phyloP scores from a whole-genome alignment of 2,113 vertebrate genomes.

The Gymnarchus niloticus region DNA sequence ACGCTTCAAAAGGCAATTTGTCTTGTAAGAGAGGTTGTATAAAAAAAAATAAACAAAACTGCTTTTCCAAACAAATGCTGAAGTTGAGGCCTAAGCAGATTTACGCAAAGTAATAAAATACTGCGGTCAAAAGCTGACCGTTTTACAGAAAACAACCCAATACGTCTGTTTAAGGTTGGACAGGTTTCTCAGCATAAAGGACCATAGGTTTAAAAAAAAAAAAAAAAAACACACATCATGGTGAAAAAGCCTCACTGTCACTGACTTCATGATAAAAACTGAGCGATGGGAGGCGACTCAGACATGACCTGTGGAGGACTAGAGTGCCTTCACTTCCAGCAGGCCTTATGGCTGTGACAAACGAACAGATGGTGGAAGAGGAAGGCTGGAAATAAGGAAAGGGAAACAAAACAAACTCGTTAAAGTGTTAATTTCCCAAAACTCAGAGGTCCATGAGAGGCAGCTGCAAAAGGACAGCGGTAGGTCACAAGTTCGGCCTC shows the following conservation, averaged over 20 bases:
- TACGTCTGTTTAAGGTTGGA: constrained; percentile 4
- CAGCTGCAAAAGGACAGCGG: neutral
- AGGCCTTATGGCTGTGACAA: neutral
- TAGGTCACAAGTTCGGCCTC: neutral
- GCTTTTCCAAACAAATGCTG: neutral
- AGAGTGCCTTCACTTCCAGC: neutral
- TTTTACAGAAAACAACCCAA: neutral
- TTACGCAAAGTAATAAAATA: constrained; percentile 1
- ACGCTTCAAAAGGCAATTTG: constrained; percentile 1
- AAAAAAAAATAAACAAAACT: constrained; percentile 17
- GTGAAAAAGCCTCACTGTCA: neutral
- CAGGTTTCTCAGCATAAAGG: constrained; percentile 15
- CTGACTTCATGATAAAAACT: neutral
- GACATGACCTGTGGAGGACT: neutral
- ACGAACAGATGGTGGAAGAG: neutral
- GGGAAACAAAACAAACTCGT: neutral
- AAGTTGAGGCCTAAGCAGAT: constrained; percentile 3
- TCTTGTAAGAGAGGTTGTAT: neutral
- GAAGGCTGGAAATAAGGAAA: neutral
- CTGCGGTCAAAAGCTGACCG: neutral
- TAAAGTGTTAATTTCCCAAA: neutral
- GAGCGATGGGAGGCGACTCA: neutral
- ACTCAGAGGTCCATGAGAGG: neutral
- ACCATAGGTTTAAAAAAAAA: constrained; percentile 11
- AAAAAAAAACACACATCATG: neutral